phyloP scores from a whole-genome alignment of 2,113 vertebrate genomes.

The Pterocles orientalis region DNA sequence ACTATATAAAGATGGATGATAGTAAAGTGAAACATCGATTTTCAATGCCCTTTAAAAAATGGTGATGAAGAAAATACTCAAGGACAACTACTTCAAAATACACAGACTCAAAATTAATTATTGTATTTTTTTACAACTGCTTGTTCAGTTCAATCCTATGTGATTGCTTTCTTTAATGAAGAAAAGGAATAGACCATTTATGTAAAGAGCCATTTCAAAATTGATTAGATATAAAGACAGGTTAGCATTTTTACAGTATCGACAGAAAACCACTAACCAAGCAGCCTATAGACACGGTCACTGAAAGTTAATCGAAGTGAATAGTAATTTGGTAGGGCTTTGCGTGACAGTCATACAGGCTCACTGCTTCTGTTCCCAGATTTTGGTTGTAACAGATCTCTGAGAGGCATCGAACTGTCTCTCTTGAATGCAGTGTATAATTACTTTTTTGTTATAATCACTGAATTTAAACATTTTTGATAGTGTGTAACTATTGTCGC shows the following conservation, averaged over 20 bases:
- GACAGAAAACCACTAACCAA: constrained; percentile 79
- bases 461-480: neutral
- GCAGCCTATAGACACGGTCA: constrained; percentile 63
- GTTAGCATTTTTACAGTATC: constrained; percentile 81
- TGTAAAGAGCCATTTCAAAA: constrained; percentile 70
- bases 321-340: constrained; percentile 33
- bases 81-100: constrained; percentile 84
- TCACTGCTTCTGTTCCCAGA: neutral
- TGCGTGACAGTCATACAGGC: constrained; percentile 46
- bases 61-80: constrained; percentile 80
- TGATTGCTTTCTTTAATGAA: constrained; percentile 71
- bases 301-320: constrained; percentile 76
- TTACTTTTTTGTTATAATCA: constrained; percentile 32
- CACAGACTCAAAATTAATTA: constrained; percentile 83
- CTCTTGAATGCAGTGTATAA: constrained; percentile 5
- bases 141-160: constrained; percentile 59
- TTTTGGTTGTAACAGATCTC: constrained; percentile 3
- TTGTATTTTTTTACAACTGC: constrained; percentile 45
- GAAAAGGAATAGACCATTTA: constrained; percentile 63
- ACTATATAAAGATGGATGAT: constrained; percentile 95
- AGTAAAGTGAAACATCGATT: constrained; percentile 86
- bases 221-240: constrained; percentile 79
- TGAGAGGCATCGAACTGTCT: neutral
- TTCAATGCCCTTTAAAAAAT: constrained; percentile 88
- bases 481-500: neutral